These are phyloP conservation scores for Myocastor coypus DNA, from an alignment of 2,113 vertebrate genomes.

Conservation along the genomic window DNA sequence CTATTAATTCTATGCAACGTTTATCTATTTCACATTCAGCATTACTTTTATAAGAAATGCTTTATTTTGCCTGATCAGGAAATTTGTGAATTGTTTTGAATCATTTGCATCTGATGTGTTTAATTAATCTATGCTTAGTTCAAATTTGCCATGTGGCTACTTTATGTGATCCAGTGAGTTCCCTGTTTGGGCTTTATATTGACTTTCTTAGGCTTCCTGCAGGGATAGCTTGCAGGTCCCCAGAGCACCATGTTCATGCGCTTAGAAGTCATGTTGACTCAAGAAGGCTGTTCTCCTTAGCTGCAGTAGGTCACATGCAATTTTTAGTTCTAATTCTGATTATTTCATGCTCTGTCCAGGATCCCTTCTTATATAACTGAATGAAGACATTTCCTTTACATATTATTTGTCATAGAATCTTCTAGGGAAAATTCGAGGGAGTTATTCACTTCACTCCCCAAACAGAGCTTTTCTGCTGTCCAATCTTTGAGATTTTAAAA, in stretches of 20 bases:
- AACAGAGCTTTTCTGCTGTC: not conserved
- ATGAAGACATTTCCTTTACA: not conserved
- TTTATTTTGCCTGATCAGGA: conserved; percentile 28
- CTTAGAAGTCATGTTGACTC: not conserved
- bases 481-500: not conserved
- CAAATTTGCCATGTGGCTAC: not conserved
- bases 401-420: conserved; percentile 8
- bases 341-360: not conserved
- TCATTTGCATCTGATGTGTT: not conserved
- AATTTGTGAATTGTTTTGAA: not conserved
- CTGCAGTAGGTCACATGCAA: not conserved
- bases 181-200: not conserved
- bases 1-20: conserved; percentile 10
- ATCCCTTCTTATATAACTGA: not conserved
- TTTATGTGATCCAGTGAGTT: not conserved
- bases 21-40: conserved; percentile 8
- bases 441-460: not conserved
- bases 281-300: not conserved
- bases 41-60: not conserved
- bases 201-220: not conserved
- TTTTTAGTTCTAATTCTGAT: not conserved
- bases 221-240: not conserved
- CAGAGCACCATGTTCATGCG: no score
- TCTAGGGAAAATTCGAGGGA: not conserved
- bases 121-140: not conserved